Base-by-base conservation (phyloP, 1,140 invertebrate species). In the Ceratina calcarata region DNA sequence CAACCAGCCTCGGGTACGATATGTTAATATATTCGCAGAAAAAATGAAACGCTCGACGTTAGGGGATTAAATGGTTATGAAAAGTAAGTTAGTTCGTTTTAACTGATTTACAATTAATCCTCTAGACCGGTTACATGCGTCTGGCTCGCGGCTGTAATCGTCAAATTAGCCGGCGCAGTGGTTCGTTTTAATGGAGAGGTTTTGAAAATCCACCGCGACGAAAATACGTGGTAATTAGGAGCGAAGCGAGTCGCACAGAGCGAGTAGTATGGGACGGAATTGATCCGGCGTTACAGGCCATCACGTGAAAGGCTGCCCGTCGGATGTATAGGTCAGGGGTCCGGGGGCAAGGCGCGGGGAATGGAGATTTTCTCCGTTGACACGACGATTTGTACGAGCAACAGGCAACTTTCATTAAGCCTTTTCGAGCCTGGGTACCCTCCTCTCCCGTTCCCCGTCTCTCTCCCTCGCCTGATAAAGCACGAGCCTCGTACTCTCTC, bases 331-430 rank as follows among this genome's bases (percentile, higher is more conserved):
- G 77, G 71, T 10, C 37, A 6, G 37, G 37, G 37, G 37, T 7
- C 6, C 53, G 27, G 72, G 12, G 7, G 51, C 65, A 58, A 58
- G 62, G 58, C 75, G 51, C 8, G 65, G 55, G 70, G 37, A 60
- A 77, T 73, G 68, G 78, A 84, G 82, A 84, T 84, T 84, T 84
- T 84, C 78, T 85, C 82, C 64, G 84, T 86, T 78, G 81, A 86
- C 87, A 79, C 72, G 83, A 83, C 86, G 82, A 89, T 90, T 90
- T 88, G 86, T 83, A 83, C 86, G 84, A 89, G 89, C 89, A 90
- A 90, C 89, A 90, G 89, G 89, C 89, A 90, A 89, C 88, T 90
- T 89, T 89, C 88, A 90, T 90, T 88, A 90, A 89, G 87, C 88
- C 88, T 89, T 89, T 90, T 90, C 84, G 80, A 89, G 82, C 83